These are phyloP conservation scores for Cricetomys ansorgei DNA, from an alignment of 2,113 vertebrate genomes.

Conservation along the genomic window DNA sequence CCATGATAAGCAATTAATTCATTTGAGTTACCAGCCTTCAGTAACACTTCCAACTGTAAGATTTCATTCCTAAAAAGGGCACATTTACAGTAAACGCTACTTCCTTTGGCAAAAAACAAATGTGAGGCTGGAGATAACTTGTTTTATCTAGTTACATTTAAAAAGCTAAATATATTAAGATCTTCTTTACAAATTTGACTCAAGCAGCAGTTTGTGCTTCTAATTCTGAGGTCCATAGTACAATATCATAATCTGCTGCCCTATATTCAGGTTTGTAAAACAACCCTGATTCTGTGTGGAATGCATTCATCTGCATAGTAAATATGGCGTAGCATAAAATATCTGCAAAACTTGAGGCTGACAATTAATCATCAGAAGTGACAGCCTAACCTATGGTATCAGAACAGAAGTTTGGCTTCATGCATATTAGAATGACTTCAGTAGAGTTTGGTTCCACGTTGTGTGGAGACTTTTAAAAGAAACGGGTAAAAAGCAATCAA, in stretches of 20 bases:
- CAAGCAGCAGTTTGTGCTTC: slow-evolving; percentile 2
- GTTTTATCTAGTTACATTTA: slow-evolving; percentile 75
- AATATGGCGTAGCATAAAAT: not conserved
- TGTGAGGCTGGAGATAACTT: slow-evolving; percentile 82
- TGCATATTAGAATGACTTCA: not conserved
- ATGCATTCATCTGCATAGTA: not conserved
- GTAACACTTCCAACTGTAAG: slow-evolving; percentile 78
- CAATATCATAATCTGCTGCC: not conserved
- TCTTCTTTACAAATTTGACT: slow-evolving; percentile 76
- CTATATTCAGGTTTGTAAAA: slow-evolving; percentile 36
- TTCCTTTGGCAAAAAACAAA: slow-evolving; percentile 85
- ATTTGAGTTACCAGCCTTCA: slow-evolving; percentile 83
- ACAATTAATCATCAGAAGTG: slow-evolving; percentile 6
- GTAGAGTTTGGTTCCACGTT: not conserved
- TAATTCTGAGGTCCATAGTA: not conserved
- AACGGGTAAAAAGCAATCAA: not conserved
- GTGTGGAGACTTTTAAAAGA: not conserved
- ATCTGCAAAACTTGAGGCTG: not conserved
- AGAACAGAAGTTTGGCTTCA: not conserved
- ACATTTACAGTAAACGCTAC: slow-evolving; percentile 80
- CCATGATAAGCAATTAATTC: slow-evolving; percentile 83
- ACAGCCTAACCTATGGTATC: not conserved
- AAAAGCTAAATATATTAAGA: slow-evolving; percentile 67
- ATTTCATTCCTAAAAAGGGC: slow-evolving; percentile 82
- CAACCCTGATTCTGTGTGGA: not conserved